Evolutionary conservation across 2,888 invertebrate genomes (phyloP), one percentile per base, ranked within the genome.

Genomic region (Heliconius charithonia): DNA sequence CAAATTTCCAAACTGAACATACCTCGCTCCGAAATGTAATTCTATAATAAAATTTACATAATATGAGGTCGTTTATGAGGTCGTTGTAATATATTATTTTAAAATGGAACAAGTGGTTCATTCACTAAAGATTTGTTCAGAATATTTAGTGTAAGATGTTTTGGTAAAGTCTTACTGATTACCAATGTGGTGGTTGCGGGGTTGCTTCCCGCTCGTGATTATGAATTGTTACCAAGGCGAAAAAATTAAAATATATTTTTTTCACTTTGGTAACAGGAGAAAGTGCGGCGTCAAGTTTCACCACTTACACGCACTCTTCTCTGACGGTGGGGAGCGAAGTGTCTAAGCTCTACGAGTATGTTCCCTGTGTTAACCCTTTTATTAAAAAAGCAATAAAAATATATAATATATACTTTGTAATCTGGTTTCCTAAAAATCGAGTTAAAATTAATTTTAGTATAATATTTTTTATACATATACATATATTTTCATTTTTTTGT

Each of bases 11-110:
- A 81, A 80, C 77, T 73, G 69, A 56, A 37, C 37, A 37, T 72
- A 51, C 67, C 73, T 37, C 72, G 27, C 29, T 63, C 29, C 65
- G 51, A 45, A 77, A 70, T 76, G 65, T 80, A 81, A 80, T 81
- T 77, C 79, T 77, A 70, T 76, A 67, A 81, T 79, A 81, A 80
- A 80, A 79, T 81, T 75, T 77, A 75, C 70, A 79, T 78, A 80
- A 66, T 73, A 41, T 79, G 27, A 66, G 41, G 41, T 16, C 41
- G n/a, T 41, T 41, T 69, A 67, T 67, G 37, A 22, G 25, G 41
- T 69, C 16, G 37, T 69, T 41, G 41, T 69, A n/a, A 69, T 69
- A 41, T 69, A 32, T 32, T 66, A 67, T 16, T 25, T 37, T 69
- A 41, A 9, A 25, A 69, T 69, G 69, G n/a, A 67, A 67, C 67